phyloP scores from a whole-genome alignment of 2,888 invertebrate genomes.

The Chelonus formosanus region DNA sequence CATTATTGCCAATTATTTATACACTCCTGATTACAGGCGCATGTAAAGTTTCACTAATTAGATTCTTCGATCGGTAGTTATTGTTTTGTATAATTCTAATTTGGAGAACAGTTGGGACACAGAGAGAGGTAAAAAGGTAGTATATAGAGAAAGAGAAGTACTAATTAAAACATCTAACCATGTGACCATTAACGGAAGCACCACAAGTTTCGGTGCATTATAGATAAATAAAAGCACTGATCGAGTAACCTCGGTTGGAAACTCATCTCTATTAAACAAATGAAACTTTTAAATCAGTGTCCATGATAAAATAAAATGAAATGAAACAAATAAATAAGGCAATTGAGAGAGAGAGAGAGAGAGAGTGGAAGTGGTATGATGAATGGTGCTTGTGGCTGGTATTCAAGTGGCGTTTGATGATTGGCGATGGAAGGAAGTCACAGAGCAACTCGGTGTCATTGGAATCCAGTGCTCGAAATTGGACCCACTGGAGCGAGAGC shows the following conservation, averaged over 20 bases:
- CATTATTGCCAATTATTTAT: conserved; percentile 34
- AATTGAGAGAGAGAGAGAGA: conserved; percentile 10
- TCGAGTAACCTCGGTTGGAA: not conserved
- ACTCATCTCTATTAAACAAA: conserved; percentile 2
- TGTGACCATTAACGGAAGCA: conserved; percentile 63
- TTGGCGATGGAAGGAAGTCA: conserved; percentile 39
- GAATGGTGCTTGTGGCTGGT: conserved; percentile 19
- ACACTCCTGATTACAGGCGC: conserved; percentile 18
- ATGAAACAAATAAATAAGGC: conserved; percentile 12
- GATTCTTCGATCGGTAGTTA: conserved; percentile 36
- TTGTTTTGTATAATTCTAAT: conserved; percentile 25
- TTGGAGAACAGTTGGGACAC: not conserved
- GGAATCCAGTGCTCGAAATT: conserved; percentile 36
- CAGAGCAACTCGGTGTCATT: conserved; percentile 29
- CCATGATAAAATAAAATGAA: not conserved
- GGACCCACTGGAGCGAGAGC: conserved; percentile 37
- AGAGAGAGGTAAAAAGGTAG: conserved; percentile 11
- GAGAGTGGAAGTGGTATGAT: not conserved
- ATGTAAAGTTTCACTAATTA: conserved; percentile 34
- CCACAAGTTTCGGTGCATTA: not conserved
- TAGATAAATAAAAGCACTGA: not conserved
- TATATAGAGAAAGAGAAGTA: conserved; percentile 52
- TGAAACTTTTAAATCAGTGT: conserved; percentile 4
- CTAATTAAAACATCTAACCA: conserved; percentile 65
- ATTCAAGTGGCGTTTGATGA: conserved; percentile 29